phyloP scores from a whole-genome alignment of 1,140 invertebrate species.

The Rhyzopertha dominica region DNA sequence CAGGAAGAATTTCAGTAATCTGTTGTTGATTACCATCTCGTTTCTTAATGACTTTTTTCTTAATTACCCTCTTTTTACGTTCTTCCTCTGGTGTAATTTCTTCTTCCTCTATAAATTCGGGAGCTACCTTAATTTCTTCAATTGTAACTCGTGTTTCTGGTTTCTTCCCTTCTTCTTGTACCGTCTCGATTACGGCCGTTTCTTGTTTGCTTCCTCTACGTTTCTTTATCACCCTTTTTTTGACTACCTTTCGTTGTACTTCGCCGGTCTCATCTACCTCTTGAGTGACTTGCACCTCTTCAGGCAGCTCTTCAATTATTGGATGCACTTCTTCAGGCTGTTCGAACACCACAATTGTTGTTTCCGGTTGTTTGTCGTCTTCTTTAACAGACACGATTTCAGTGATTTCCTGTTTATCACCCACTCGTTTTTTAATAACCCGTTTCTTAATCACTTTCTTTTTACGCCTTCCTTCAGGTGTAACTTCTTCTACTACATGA shows the following conservation, averaged over 20 bases:
- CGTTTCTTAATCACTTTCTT: slow-evolving; percentile 44
- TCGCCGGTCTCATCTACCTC: slow-evolving; percentile 33
- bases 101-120: slow-evolving; percentile 26
- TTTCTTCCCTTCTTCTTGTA: slow-evolving; percentile 44
- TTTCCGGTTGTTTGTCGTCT: slow-evolving; percentile 40
- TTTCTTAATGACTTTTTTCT: slow-evolving; percentile 34
- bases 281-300: slow-evolving; percentile 35
- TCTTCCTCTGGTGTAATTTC: no score
- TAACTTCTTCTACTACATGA: slow-evolving; percentile 24
- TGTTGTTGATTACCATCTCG: slow-evolving; percentile 26
- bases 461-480: slow-evolving; percentile 32
- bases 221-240: slow-evolving; percentile 39
- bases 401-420: slow-evolving; percentile 39
- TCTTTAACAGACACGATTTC: slow-evolving; percentile 46
- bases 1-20: slow-evolving; percentile 37
- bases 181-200: slow-evolving; percentile 33
- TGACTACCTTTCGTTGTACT: slow-evolving; percentile 46
- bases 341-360: slow-evolving; percentile 36
- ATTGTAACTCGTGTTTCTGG: slow-evolving; percentile 42
- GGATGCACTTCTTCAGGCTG: slow-evolving; percentile 31
- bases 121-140: slow-evolving; percentile 33
- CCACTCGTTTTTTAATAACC: slow-evolving; percentile 40
- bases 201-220: slow-evolving; percentile 39
- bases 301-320: slow-evolving; percentile 39
- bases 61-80: slow-evolving; percentile 32